phyloP scores from a whole-genome alignment of 2,113 vertebrate genomes.

The Rousettus leschenaultii region DNA sequence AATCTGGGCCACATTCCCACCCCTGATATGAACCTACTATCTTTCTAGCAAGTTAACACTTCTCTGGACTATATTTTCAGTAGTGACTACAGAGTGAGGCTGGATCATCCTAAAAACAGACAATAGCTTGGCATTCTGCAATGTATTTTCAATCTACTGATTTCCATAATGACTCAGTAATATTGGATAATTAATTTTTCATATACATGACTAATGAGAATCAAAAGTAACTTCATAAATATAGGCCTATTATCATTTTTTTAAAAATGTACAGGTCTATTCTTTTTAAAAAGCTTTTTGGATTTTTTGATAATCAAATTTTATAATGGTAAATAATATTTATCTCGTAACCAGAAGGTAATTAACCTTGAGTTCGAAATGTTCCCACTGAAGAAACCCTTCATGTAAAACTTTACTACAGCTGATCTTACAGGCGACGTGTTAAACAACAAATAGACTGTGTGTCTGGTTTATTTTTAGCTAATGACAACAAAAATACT shows the following conservation, averaged over 20 bases:
- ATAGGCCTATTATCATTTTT: background rate
- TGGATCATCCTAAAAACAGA: background rate
- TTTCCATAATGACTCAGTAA: background rate
- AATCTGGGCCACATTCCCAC: background rate
- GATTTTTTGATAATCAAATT: background rate
- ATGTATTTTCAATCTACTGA: background rate
- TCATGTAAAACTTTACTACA: background rate
- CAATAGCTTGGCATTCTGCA: background rate
- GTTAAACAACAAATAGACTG: background rate
- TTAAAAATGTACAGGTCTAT: background rate
- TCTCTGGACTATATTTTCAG: background rate
- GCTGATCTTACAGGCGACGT: background rate
- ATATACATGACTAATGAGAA: background rate
- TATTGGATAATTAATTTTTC: background rate
- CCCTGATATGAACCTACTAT: background rate
- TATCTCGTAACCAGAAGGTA: background rate
- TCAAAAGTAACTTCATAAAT: background rate
- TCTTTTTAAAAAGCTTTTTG: background rate
- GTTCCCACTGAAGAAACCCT: background rate
- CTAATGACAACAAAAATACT: background rate
- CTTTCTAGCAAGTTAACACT: background rate
- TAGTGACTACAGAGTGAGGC: background rate
- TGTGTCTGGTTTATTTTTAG: background rate
- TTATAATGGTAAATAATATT: background rate
- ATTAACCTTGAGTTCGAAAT: background rate